Percentiles rank a stretch among this genome's conserved stretches.
Conservation (phyloP, 2,113 vertebrate species). For the Ardeotis arabs region DNA sequence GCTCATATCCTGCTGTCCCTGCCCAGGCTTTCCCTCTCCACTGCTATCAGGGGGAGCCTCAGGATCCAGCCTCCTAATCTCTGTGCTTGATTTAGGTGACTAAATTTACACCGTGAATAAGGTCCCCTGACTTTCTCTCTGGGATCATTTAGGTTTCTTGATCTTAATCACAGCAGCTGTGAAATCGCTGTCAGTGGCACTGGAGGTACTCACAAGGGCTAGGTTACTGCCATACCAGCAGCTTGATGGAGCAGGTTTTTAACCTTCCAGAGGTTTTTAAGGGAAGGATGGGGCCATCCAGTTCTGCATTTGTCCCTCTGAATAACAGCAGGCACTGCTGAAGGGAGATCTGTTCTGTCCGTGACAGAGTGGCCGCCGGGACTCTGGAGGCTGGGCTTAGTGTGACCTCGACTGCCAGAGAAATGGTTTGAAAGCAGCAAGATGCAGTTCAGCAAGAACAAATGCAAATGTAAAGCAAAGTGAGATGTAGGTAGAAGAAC, state of each 20-base stretch:
- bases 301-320: neutral
- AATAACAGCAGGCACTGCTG: neutral
- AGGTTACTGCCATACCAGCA: neutral
- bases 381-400: neutral
- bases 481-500: neutral
- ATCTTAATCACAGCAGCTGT: conserved; percentile 28
- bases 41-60: neutral
- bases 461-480: conserved; percentile 27
- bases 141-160: conserved; percentile 21
- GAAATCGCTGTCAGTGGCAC: neutral
- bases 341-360: neutral
- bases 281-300: neutral
- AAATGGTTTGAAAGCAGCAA: neutral
- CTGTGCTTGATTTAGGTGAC: neutral
- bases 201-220: neutral
- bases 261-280: neutral
- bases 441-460: conserved; percentile 11
- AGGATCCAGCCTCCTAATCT: neutral
- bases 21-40: neutral
- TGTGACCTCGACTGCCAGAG: rapidly evolving
- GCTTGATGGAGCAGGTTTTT: neutral
- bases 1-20: neutral
- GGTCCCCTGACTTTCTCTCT: neutral
- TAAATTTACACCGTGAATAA: neutral
- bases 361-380: neutral